Base-by-base conservation (phyloP, 1,140 invertebrate species). In the Penaeus chinensis region DNA sequence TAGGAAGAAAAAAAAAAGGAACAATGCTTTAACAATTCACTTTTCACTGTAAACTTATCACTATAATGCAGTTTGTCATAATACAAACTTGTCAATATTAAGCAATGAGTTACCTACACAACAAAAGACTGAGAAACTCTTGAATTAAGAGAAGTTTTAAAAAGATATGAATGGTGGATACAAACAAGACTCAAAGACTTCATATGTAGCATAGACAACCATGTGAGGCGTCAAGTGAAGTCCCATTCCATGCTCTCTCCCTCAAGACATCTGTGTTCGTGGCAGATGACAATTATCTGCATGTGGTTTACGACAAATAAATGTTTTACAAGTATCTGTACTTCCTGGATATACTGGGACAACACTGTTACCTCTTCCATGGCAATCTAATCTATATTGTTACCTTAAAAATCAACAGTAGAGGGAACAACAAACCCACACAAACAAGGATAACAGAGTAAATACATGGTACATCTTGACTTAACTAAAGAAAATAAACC, bases 401-500 rank as follows among this genome's bases (percentile, higher is more conserved):
- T 84, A 84, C 82, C 79, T 61, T 84, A 84, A 84, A 54, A 76
- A 76, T 74, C 54, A 84, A 71, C 66, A 84, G 42, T 22, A 76
- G 82, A 61, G 71, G 69, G 82, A 77, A 69, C 54, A 54, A 84
- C 65, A 84, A 63, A 84, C 62, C 65, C 82, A 63, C 82, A 84
- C 82, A 84, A 84, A 84, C 82, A 84, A 84, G 69, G 82, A 76
- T 76, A 84, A 74, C 71, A 61, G 71, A 76, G 47, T 61, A 84
- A 84, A 76, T 84, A 76, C 82, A 69, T 76, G 47, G 42, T 66
- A 74, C 54, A 74, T 74, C 71, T 74, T 82, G 37, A 66, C 37
- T 74, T 84, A 84, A 84, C 82, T 84, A 84, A 84, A 84, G 69
- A 84, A 84, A 84, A 84, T 84, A 84, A 74, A 84, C 82, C 82